Conservation (phyloP, 2,113 vertebrate genomes). For the Bolborhynchus lineola region DNA sequence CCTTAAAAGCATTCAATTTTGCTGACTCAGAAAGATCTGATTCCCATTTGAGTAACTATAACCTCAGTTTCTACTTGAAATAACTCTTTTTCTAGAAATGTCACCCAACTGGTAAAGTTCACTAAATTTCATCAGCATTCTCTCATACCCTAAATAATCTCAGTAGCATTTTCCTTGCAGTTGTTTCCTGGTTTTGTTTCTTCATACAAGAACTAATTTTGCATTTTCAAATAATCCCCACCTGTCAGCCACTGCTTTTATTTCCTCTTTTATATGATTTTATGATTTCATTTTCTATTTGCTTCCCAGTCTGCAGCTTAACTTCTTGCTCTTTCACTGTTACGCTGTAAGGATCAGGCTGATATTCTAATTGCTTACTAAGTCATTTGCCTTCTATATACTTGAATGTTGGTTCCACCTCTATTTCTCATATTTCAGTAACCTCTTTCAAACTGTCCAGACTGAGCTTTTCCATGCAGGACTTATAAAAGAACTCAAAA, state of each 20-base stretch:
- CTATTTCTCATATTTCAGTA: background rate
- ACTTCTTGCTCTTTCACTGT: background rate
- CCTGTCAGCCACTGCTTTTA: background rate
- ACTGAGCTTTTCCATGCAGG: background rate
- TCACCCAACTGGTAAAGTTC: background rate
- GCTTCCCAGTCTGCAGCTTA: background rate
- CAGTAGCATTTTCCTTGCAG: background rate
- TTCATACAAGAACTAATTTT: background rate
- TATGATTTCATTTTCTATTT: background rate
- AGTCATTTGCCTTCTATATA: background rate
- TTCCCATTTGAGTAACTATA: background rate
- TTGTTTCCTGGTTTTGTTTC: background rate
- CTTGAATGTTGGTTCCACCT: background rate
- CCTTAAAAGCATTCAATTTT: background rate
- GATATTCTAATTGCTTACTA: background rate
- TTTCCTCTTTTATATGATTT: background rate
- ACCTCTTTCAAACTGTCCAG: background rate
- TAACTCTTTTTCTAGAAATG: background rate
- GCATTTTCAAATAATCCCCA: background rate
- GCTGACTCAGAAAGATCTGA: background rate
- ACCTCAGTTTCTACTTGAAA: background rate
- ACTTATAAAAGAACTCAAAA: background rate
- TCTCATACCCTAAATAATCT: background rate
- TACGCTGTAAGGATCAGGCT: background rate
- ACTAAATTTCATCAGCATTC: background rate